Conservation (phyloP, 2,113 vertebrate species). For the Casuarius casuarius region DNA sequence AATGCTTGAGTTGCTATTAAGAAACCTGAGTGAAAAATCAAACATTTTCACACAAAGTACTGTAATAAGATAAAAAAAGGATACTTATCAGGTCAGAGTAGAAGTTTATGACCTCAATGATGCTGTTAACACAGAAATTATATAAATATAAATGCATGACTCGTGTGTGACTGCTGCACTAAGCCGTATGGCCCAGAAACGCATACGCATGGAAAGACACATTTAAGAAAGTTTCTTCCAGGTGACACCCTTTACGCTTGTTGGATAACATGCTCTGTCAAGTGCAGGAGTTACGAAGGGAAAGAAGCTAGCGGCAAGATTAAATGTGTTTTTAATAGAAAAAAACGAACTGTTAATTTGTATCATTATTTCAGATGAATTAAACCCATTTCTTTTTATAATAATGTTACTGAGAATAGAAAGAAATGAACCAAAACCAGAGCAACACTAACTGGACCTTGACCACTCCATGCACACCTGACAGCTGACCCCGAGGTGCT, state of each 20-base stretch:
- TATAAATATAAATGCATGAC: not conserved
- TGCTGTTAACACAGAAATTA: not conserved
- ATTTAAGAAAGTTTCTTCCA: not conserved
- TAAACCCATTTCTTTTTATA: not conserved
- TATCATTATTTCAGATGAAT: not conserved
- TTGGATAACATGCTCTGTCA: not conserved
- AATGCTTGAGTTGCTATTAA: not conserved
- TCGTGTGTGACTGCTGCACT: not conserved
- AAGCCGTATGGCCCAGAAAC: not conserved
- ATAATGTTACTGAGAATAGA: not conserved
- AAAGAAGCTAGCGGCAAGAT: not conserved
- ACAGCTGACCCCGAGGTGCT: not conserved
- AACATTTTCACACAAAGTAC: not conserved
- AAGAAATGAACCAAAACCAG: not conserved
- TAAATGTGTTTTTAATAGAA: constrained; percentile 11
- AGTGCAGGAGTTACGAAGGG: not conserved
- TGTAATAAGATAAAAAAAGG: not conserved
- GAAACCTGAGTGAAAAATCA: not conserved
- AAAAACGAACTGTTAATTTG: not conserved
- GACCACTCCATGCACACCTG: not conserved
- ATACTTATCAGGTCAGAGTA: not conserved
- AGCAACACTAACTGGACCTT: not conserved
- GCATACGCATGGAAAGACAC: not conserved
- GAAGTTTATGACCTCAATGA: not conserved
- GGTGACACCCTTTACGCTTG: not conserved